Base-by-base conservation (phyloP, 1,140 invertebrate species). In the Nephotettix cincticeps region DNA sequence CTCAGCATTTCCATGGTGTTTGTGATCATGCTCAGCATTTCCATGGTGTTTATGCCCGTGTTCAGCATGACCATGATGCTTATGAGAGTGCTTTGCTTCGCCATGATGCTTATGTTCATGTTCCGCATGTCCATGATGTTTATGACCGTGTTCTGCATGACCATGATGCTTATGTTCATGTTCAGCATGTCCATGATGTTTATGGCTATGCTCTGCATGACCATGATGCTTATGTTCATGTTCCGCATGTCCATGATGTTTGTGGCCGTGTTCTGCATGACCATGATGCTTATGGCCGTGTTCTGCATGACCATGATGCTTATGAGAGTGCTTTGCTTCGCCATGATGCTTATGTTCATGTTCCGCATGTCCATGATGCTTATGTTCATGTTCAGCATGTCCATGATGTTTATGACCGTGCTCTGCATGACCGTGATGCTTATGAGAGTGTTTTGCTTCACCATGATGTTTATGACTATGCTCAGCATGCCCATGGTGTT, bases 391-490 rank as follows among this genome's bases (percentile, higher is more conserved):
- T 23, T 40, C 69, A 19, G 32, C 32, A 19, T 70, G 56, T 0
- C 69, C 69, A 19, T 64, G 32, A 30, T 70, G 69, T 28, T 65
- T 45, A 43, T 70, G 69, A 27, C 29, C n/a, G n/a, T 70, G 69
- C 40, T 70, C 43, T 4, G 69, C 69, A 19, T 70, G n/a, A 45
- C 69, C 69, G 28, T 63, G 58, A 28, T 70, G 69, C 51, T 70
- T 70, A 36, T 70, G 69, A 25, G 14, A 14, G 19, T 70, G 69
- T 14, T 70, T 40, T 14, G 58, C 56, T 11, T 70, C 27, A 65
- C 69, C 69, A 28, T 63, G 58, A 19, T 70, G 69, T 65, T 70
- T 70, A 45, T 70, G 69, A 27, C 32, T 36, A 40, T 70, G 69
- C 32, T 70, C 58, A 19, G 25, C 25, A 47, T 64, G 25, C n/a